A percentile compares a stretch with the other conserved stretches of the same genome.
Conservation (phyloP, 2,113 vertebrate genomes). For the Mungos mungo region DNA sequence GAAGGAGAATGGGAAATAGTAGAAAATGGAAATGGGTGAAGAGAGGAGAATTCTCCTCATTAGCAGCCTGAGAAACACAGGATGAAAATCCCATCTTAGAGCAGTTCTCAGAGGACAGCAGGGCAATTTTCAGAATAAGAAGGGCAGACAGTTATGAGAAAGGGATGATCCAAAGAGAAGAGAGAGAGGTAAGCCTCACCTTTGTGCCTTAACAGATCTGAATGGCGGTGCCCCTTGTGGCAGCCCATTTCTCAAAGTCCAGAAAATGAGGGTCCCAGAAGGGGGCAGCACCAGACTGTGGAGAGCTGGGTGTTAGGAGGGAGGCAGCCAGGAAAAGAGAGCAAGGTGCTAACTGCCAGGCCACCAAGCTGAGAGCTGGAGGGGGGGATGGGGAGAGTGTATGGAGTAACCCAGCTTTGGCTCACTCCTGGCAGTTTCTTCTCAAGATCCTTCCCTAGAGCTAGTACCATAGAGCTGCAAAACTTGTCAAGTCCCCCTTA, state of each 20-base stretch:
- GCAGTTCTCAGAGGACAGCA: neutral
- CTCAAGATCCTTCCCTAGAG: neutral
- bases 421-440: neutral
- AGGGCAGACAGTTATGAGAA: neutral
- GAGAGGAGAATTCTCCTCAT: neutral
- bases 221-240: no score
- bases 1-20: neutral
- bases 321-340: accelerated
- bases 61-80: neutral
- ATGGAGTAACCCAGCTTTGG: neutral
- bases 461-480: neutral
- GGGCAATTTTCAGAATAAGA: neutral
- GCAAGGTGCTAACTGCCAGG: neutral
- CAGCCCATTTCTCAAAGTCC: neutral
- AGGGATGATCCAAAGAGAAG: neutral
- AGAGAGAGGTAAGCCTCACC: neutral
- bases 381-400: neutral
- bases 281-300: neutral
- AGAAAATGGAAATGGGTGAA: neutral
- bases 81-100: neutral
- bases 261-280: slow-evolving; percentile 21
- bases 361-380: neutral
- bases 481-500: neutral
- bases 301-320: neutral
- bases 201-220: neutral